Conservation (phyloP, 2,888 invertebrate species). For the Acleris laterana region DNA sequence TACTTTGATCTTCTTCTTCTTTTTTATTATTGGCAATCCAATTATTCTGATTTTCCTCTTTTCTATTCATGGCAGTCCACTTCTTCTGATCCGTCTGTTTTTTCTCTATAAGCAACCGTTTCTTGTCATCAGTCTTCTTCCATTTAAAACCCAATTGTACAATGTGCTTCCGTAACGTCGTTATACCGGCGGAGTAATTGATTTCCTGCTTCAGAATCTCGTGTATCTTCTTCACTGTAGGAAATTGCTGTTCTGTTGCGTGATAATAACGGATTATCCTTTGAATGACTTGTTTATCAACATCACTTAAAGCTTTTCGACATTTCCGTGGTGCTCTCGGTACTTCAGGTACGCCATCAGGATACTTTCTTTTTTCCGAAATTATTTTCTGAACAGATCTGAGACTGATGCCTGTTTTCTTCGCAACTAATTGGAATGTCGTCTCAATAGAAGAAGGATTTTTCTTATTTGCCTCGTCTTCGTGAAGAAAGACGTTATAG, state of each 20-base stretch:
- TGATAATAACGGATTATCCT: background rate
- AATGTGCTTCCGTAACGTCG: constrained; percentile 1
- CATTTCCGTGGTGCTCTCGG: background rate
- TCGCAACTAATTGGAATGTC: background rate
- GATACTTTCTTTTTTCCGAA: background rate
- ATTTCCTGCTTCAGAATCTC: constrained; percentile 1
- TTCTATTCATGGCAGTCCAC: too few species aligned
- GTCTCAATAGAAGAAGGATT: constrained; percentile 4
- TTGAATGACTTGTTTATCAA: constrained; percentile 1
- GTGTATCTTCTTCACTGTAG: constrained; percentile 4
- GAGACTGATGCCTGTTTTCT: background rate
- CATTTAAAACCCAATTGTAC: background rate
- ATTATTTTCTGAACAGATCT: constrained; percentile 3
- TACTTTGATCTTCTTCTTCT: too few species aligned
- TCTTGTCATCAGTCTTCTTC: constrained; percentile 1
- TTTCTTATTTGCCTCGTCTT: background rate
- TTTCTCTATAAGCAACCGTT: background rate
- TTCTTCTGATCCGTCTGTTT: constrained; percentile 26
- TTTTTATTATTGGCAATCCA: too few species aligned
- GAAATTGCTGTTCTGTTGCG: background rate
- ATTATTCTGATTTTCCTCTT: too few species aligned
- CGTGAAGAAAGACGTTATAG: background rate
- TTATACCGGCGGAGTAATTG: background rate
- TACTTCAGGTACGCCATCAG: background rate
- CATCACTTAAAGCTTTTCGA: background rate